A percentile compares a stretch with the other conserved stretches of the same genome.
These are phyloP conservation scores for Brachionus rotundiformis DNA, from an alignment of 1,140 invertebrate species.

Conservation along the genomic window DNA sequence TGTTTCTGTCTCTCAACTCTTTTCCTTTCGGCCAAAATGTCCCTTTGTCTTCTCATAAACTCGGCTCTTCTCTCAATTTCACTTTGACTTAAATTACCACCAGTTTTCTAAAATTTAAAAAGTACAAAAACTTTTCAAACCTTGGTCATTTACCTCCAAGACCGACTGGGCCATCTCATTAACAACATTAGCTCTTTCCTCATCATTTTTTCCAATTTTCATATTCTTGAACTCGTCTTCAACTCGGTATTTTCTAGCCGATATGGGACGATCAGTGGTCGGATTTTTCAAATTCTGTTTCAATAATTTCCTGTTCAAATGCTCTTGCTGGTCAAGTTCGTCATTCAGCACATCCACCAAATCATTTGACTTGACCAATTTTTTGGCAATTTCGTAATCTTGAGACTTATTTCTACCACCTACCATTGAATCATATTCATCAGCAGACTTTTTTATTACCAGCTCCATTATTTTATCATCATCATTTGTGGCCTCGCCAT, in stretches of 20 bases:
- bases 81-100: slow-evolving; percentile 24
- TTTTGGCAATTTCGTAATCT: not conserved
- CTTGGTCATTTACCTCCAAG: not conserved
- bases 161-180: slow-evolving; percentile 6
- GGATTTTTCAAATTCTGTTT: slow-evolving; percentile 17
- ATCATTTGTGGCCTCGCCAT: not conserved
- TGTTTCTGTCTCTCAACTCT: slow-evolving; percentile 3
- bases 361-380: not conserved
- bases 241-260: not conserved
- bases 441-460: slow-evolving; percentile 15
- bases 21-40: slow-evolving; percentile 3
- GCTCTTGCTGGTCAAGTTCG: slow-evolving; percentile 1
- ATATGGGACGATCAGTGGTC: not conserved
- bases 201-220: not conserved
- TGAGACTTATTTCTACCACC: not conserved
- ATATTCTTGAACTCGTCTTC: not conserved
- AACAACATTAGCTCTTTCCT: not conserved
- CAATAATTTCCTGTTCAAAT: not conserved
- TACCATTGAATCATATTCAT: not conserved
- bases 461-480: slow-evolving; percentile 3
- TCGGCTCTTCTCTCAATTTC: slow-evolving; percentile 22
- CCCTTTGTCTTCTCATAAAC: not conserved
- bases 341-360: not conserved
- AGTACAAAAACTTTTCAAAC: not conserved
- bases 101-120: not conserved